A percentile compares a stretch with the other conserved stretches of the same genome.
Evolutionary conservation across 2,888 invertebrate species (phyloP).

Genomic region (Smittia aterrima): DNA sequence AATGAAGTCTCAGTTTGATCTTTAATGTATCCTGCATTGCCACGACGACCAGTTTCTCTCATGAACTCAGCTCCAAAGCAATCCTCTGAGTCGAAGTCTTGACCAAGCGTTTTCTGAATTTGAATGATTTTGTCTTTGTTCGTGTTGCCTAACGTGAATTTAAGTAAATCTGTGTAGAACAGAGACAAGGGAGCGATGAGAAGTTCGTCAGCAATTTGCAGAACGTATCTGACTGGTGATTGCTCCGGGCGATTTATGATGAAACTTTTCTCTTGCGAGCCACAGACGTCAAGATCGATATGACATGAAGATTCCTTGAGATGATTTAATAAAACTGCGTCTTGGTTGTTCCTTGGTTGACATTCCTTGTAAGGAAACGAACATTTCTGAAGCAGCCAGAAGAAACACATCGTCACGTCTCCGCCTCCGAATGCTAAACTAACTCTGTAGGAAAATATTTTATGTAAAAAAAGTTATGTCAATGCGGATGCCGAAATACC

Average conservation of each 20-base stretch:
- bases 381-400: constrained; percentile 84
- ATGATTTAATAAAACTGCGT: constrained; percentile 75
- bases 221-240: constrained; percentile 67
- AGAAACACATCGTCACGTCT: constrained; percentile 86
- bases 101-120: constrained; percentile 67
- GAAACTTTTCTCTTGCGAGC: constrained; percentile 80
- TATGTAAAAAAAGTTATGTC: no score
- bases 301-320: constrained; percentile 90
- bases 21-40: constrained; percentile 44
- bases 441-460: no score
- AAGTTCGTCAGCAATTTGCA: constrained; percentile 77
- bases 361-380: constrained; percentile 87
- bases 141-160: constrained; percentile 67
- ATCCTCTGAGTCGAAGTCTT: constrained; percentile 79
- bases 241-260: constrained; percentile 69
- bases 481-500: no score
- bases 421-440: constrained; percentile 86
- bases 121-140: constrained; percentile 68
- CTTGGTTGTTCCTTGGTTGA: constrained; percentile 69
- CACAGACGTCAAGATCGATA: constrained; percentile 84
- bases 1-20: constrained; percentile 45
- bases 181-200: constrained; percentile 86
- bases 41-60: constrained; percentile 74
- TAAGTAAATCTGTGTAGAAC: constrained; percentile 76
- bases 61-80: constrained; percentile 91